These are phyloP conservation scores for Archocentrus centrarchus DNA, from an alignment of 2,113 vertebrate species.

Conservation along the genomic window DNA sequence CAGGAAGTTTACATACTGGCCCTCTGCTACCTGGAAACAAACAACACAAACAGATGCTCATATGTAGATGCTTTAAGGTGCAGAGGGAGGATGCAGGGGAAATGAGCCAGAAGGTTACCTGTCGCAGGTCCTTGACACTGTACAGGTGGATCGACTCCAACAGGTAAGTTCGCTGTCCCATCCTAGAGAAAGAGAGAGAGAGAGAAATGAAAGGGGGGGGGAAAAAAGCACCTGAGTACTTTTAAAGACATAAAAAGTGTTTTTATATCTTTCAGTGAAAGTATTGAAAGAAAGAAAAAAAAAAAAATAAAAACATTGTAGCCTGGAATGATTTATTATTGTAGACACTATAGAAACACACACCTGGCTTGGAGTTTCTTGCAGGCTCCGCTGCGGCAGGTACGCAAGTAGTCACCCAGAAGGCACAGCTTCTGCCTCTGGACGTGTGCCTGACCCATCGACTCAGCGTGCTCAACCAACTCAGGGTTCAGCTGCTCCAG, in stretches of 20 bases:
- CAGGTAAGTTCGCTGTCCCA: conserved; percentile 87
- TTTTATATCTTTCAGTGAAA: not conserved
- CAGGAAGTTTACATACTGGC: conserved; percentile 84
- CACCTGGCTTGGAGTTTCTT: conserved; percentile 82
- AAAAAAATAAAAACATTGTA: not conserved
- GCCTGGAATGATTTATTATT: fast-evolving
- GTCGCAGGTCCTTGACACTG: conserved; percentile 89
- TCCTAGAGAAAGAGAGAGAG: conserved; percentile 75
- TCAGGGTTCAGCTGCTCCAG: conserved; percentile 88
- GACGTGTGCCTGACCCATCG: conserved; percentile 80
- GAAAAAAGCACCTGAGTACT: too few species aligned
- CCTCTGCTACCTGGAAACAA: conserved; percentile 84
- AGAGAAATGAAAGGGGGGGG: conserved; percentile 11
- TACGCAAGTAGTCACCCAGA: conserved; percentile 90
- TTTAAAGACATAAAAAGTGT: not conserved
- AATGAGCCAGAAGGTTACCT: conserved; percentile 79
- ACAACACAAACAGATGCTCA: not conserved
- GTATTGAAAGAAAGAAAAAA: fast-evolving
- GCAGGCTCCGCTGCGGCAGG: conserved; percentile 89
- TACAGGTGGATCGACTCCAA: conserved; percentile 89
- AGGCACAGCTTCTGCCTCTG: conserved; percentile 89
- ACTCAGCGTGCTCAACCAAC: conserved; percentile 85
- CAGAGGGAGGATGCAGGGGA: fast-evolving
- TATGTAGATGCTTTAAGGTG: not conserved
- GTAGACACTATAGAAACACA: not conserved